Evolutionary conservation across 2,888 invertebrate genomes (phyloP), one percentile per base, ranked within the genome.

Genomic region (Syrista parreyssii): DNA sequence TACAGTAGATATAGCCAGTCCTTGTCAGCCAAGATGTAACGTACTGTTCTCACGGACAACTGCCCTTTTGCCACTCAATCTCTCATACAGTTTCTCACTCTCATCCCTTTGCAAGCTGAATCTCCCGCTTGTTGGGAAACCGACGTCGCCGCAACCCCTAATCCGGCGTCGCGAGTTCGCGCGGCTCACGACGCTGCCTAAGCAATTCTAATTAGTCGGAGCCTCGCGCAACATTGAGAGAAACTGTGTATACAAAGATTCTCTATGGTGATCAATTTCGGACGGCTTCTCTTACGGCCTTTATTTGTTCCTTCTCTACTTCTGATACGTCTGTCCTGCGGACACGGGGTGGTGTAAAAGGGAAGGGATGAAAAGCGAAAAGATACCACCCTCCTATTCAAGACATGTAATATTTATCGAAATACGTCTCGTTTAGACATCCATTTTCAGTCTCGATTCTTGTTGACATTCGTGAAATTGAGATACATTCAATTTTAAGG

Each of bases 391-490:
- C 55, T 15, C n/a, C n/a, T 55, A 55, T 55, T 55, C 55, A 9
- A 9, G 23, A 23, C 23, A 71, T 78, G 68, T 76, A 82, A 82
- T 81, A 81, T 87, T 85, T 84, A 85, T 86, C 84, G 82, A 81
- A 33, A 71, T 31, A 82, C 79, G 81, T 84, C 85, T 84, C 84
- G 80, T 81, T 85, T 84, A 82, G 85, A 83, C 78, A 77, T 84
- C 81, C 81, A 83, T 86, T 85, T 84, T 82, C 82, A 79, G 79
- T 83, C 79, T 80, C 82, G 84, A 84, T 84, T 84, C 82, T 84
- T 86, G 87, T 86, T 87, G 88, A 88, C 88, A 87, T 85, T 86
- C 86, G 85, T 81, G 86, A 85, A 88, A 87, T 88, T 84, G 88
- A 88, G 84, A 78, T 82, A 81, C 82, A 84, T 85, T 78, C 78